phyloP scores from a whole-genome alignment of 2,797 vertebrate species.

The Chaenodraco wilsoni region DNA sequence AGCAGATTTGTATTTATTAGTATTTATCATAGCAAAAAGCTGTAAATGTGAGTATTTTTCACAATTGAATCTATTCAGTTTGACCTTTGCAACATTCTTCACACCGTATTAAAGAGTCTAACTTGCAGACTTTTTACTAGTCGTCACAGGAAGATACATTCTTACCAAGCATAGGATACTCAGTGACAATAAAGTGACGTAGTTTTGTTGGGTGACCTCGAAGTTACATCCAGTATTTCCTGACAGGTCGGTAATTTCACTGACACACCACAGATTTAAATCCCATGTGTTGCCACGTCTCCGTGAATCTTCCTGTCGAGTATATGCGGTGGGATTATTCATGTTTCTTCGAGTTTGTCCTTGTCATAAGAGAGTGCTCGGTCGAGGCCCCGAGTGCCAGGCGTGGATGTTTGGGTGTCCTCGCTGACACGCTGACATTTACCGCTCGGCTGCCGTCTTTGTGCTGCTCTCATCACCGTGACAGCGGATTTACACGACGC shows the following conservation, averaged over 20 bases:
- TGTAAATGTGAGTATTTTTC: no score
- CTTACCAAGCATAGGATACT: no score
- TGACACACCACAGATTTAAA: slow-evolving; percentile 12
- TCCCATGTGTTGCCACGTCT: slow-evolving; percentile 2
- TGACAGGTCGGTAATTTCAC: slow-evolving; percentile 16
- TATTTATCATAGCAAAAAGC: no score
- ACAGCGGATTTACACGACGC: slow-evolving; percentile 63
- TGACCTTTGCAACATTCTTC: no score
- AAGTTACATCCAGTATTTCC: neutral
- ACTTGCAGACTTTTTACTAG: no score
- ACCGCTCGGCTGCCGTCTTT: slow-evolving; percentile 50
- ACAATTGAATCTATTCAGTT: no score
- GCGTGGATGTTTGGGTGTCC: slow-evolving; percentile 55
- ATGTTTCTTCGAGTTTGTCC: slow-evolving; percentile 41
- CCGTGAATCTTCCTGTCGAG: slow-evolving; percentile 12
- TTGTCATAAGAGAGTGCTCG: slow-evolving; percentile 47
- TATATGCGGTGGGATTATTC: slow-evolving; percentile 48
- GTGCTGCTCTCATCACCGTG: slow-evolving; percentile 69
- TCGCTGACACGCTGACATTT: slow-evolving; percentile 77
- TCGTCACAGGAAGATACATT: no score
- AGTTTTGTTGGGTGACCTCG: no score
- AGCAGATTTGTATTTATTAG: no score
- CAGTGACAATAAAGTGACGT: no score
- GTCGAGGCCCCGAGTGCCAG: slow-evolving; percentile 30
- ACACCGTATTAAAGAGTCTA: no score